Evolutionary conservation across 2,113 vertebrate species (phyloP).

Genomic region (Eptesicus fuscus): DNA sequence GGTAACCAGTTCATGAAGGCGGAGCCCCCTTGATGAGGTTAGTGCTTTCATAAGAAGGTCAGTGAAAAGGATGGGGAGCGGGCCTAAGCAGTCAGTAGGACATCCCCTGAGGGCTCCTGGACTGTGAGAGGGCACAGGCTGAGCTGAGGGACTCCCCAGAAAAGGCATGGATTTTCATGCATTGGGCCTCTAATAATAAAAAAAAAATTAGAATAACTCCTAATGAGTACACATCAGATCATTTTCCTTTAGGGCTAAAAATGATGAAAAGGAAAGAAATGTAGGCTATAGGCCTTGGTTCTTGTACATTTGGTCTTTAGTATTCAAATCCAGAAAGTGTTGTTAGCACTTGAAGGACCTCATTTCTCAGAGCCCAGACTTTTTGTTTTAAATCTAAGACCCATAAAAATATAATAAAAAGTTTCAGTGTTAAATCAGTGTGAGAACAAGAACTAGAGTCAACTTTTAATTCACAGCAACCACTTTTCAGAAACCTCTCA

Average conservation of each 20-base stretch:
- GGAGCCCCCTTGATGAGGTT: no score
- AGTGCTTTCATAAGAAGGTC: no score
- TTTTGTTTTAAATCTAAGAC: background rate
- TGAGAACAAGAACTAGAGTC: background rate
- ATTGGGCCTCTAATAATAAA: background rate
- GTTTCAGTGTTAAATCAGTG: background rate
- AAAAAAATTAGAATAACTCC: constrained; percentile 48
- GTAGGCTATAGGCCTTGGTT: background rate
- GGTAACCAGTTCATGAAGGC: no score
- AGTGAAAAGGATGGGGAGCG: no score
- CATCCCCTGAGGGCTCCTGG: no score
- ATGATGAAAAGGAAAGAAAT: background rate
- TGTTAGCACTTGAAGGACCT: background rate
- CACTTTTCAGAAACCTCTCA: background rate
- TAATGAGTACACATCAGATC: constrained; percentile 37
- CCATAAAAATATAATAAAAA: background rate
- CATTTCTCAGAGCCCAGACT: background rate
- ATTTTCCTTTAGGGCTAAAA: constrained; percentile 58
- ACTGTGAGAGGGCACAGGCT: no score
- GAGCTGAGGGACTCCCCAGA: no score
- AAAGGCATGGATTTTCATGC: no score
- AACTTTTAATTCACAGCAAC: background rate
- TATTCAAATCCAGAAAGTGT: background rate
- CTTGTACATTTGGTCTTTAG: background rate
- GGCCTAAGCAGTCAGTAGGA: no score